Evolutionary conservation across 1,140 invertebrate species (phyloP).

Genomic region (Zeugodacus cucurbitae): DNA sequence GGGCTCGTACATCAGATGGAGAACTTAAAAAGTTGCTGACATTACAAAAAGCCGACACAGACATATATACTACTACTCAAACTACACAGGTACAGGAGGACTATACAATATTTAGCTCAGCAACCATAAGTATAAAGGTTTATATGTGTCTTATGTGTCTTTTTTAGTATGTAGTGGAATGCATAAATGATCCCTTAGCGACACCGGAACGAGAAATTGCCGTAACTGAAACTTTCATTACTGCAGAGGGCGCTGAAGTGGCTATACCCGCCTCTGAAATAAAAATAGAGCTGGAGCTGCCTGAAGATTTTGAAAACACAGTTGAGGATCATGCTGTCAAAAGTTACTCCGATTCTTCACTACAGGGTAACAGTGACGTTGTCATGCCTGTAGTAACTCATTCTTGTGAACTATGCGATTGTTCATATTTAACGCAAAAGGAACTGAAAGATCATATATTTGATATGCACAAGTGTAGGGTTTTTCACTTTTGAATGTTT

Average conservation of each 20-base stretch:
- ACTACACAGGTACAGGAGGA: not conserved
- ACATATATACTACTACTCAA: not conserved
- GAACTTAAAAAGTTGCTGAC: not conserved
- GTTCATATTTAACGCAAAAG: not conserved
- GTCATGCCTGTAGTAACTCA: not conserved
- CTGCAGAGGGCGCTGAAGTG: too few species aligned
- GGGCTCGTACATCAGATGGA: not conserved
- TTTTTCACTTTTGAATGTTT: not conserved
- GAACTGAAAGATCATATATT: conserved; percentile 7
- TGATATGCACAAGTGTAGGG: not conserved
- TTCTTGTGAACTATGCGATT: not conserved
- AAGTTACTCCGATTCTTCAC: not conserved
- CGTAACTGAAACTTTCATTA: not conserved
- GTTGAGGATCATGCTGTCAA: not conserved
- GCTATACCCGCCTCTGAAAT: not conserved
- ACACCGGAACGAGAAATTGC: not conserved
- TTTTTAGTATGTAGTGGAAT: not conserved
- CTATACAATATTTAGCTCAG: not conserved
- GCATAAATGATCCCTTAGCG: not conserved
- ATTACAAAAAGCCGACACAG: not conserved
- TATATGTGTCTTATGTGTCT: not conserved
- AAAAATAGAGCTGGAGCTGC: not conserved
- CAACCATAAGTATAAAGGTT: not conserved
- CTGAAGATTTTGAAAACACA: not conserved
- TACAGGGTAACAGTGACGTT: not conserved